A percentile compares a stretch with the other conserved stretches of the same genome.
Evolutionary conservation across 2,797 vertebrate genomes (phyloP).

Genomic region (Neostethus bicornis): DNA sequence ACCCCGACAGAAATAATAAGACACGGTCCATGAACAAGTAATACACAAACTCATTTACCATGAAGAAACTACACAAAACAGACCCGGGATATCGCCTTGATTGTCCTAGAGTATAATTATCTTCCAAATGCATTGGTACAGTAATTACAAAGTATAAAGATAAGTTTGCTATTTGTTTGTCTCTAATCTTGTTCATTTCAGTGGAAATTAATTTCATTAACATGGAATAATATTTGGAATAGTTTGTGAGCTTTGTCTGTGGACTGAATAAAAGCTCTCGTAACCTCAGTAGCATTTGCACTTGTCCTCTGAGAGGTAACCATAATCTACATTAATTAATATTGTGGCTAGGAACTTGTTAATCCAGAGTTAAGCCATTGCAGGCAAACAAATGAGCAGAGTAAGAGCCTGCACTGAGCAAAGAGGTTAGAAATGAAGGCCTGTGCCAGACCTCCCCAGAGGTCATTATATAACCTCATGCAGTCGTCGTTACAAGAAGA

Average conservation of each 20-base stretch:
- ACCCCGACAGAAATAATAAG: constrained; percentile 35
- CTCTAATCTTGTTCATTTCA: constrained; percentile 14
- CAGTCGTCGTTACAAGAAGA: constrained; percentile 69
- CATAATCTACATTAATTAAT: constrained; percentile 79
- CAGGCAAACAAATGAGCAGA: constrained; percentile 77
- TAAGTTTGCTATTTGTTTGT: background rate
- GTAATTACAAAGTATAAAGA: constrained; percentile 3
- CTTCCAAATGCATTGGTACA: background rate
- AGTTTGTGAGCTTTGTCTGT: constrained; percentile 7
- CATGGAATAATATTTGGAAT: background rate
- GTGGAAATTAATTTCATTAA: constrained; percentile 13
- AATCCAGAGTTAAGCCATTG: constrained; percentile 77
- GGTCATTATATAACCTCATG: constrained; percentile 79
- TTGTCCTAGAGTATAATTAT: constrained; percentile 5
- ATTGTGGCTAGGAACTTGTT: constrained; percentile 65
- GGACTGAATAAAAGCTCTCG: constrained; percentile 11
- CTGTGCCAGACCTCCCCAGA: constrained; percentile 61
- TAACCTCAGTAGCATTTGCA: constrained; percentile 47
- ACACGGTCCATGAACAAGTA: constrained; percentile 26
- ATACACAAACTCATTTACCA: constrained; percentile 21
- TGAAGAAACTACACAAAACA: constrained; percentile 20
- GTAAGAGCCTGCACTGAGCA: constrained; percentile 77
- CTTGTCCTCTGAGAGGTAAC: constrained; percentile 57
- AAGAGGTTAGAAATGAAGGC: constrained; percentile 72
- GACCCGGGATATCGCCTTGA: background rate